Evolutionary conservation across 2,113 vertebrate genomes (phyloP), one percentile per base, ranked within the genome.

Genomic region (Austrofundulus limnaeus): DNA sequence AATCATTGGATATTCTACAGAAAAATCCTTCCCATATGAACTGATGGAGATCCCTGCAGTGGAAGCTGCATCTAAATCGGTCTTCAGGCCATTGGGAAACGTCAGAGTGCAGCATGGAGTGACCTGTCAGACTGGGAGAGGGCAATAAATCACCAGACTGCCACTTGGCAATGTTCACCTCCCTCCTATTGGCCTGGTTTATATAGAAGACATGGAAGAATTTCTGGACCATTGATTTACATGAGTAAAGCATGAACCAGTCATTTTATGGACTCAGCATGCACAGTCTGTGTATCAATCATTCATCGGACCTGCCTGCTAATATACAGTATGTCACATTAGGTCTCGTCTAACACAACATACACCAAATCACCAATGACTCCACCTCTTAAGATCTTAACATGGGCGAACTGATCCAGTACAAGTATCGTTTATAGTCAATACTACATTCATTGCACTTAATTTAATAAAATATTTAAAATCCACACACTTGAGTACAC

Each of bases 81-180:
- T 66, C 60, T 65, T 20, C 3, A 11, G 58, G 52, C 62, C 45
- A 47, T 38, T 62, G 57, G 45, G 65, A 76, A 62, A 60, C 11
- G 1, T n/a, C 53, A 43, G 21, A 8, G 17, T 9, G 60, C 67
- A 66, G 61, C 45, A 46, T 75, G 61, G 47, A 69, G 70, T 60
- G 80, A 75, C 49, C 81, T 53, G 79, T 84, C 74, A 66, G 67
- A 46, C 23, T 8, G 52, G 31, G 65, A 60, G 21, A 66, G 52
- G 55, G 48, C 53, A 75, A 74, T 64, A 76, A 85, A 77, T 79
- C 70, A 61, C 34, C 31, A 61, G 59, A 46, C 31, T 24, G 51
- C 43, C 59, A 61, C 46, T 72, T 48, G 66, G 71, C 72, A 25
- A 34, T 77, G 62, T 61, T 74, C 49, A 57, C 64, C 53, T 56